Evolutionary conservation across 1,140 invertebrate species (phyloP).

Genomic region (Ceratitis capitata): DNA sequence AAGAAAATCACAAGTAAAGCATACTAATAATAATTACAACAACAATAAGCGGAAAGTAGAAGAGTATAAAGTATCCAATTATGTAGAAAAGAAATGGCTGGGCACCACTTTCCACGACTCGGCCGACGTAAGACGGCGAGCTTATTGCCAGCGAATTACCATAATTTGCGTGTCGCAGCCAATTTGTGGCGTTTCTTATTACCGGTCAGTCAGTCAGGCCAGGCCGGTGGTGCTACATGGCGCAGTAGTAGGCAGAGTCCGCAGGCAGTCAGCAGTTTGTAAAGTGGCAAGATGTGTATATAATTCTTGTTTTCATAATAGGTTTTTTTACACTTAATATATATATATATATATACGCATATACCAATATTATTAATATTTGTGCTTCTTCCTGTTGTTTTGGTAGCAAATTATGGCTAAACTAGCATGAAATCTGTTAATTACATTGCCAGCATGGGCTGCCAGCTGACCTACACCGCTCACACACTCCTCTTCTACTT

Average conservation of each 20-base stretch:
- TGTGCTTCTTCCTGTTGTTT: not conserved
- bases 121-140: no score
- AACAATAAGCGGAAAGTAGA: not conserved
- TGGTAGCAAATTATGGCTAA: slow-evolving; percentile 2
- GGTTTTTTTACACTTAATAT: not conserved
- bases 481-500: not conserved
- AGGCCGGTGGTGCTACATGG: no score
- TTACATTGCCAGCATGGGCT: not conserved
- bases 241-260: no score
- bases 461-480: not conserved
- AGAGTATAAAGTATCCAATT: not conserved
- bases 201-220: not conserved
- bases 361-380: not conserved
- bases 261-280: not conserved
- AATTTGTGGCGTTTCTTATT: slow-evolving; percentile 16
- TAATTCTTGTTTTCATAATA: not conserved
- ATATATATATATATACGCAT: no score
- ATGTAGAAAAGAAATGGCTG: not conserved
- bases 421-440: slow-evolving; percentile 35
- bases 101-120: no score
- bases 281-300: not conserved
- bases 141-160: no score
- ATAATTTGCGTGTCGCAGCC: slow-evolving; percentile 27
- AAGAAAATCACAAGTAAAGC: not conserved
- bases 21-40: not conserved